Evolutionary conservation across 2,797 vertebrate species (phyloP), one percentile per base, ranked within the genome.

Genomic region (Lutjanus argentimaculatus): DNA sequence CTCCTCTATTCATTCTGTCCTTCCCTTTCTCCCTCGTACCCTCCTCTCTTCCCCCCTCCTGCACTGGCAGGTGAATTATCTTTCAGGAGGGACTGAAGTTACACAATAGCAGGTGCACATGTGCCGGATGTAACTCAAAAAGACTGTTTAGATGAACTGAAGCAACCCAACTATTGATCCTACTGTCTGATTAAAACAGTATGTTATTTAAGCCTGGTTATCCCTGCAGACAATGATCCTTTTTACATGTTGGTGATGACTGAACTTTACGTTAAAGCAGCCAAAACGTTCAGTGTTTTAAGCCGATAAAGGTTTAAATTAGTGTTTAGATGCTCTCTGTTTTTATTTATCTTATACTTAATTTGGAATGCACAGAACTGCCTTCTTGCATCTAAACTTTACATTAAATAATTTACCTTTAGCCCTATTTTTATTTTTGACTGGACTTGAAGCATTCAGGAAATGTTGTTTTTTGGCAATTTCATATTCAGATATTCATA

Each of bases 31-130:
- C 42, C 68, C 55, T 81, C 72, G 25, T 61, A 65, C 61, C 12
- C 61, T 49, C 77, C 65, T 63, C 67, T 56, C 55, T 46, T 81
- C 68, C 75, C 51, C 56, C 7, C 40, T 21, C 30, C 65, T 64
- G 71, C 58, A 67, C 46, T 17, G 40, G 59, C 89, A 92, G 88
- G 86, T 94, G 91, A 88, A 72, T 88, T 83, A 46, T 70, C 63
- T 83, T 81, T 82, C 73, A 86, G 72, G 52, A 83, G 58, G 67
- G 72, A 45, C 77, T 74, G 56, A 80, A 84, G 46, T 73, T n/a
- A 36, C 58, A 85, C 61, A 88, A 77, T 70, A 79, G 87, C 92
- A 94, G 94, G 90, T 95, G 92, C 89, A 80, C 48, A 69, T 75
- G 56, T 51, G 52, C 17, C 25, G n/a, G 77, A 88, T 67, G 25